Base-by-base conservation (phyloP, 30 jellyfish, hydroid and myxozoan genomes). In the Chrysaora quinquecirrha region DNA sequence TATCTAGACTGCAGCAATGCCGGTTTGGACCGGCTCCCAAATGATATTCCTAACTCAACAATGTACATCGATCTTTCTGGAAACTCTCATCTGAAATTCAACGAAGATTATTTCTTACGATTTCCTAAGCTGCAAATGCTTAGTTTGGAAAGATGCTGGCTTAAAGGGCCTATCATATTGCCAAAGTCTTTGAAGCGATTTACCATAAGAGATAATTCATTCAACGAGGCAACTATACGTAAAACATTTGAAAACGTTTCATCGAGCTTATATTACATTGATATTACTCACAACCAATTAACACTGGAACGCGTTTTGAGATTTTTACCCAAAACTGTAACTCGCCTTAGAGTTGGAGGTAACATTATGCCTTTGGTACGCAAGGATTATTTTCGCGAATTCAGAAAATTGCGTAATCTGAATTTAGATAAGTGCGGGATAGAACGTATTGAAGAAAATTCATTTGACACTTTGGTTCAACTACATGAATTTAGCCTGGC, bases 81-180 rank as follows among this genome's bases (percentile, higher is more conserved):
- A n/a, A 81, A 81, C 38, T 78, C 78, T n/a, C 1, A 2, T 4
- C 32, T 81, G 10, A 23, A 20, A 14, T 29, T 81, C 21, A 34
- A 27, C 4, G 31, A 61, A 32, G 43, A 47, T 35, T 81, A 29
- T 70, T 70, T 81, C 23, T 23, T 30, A 24, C 68, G 47, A 21
- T 81, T 81, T 64, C 21, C 31, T 24, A 61, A 18, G 34, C 62
- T 81, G 35, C 71, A 67, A 56, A 34, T 20, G 7, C 73, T 81
- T 25, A 28, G 7, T 18, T 34, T 81, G 43, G 56, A 20, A 22
- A 33, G 65, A 60, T 81, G 91, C 34, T 25, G 71, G 0, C 31
- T 78, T 2, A 34, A 25, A 2, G 30, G 32, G 6, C 64, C 73
- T 9, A 1, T 78, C 28, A 7, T 33, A 1, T 73, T 64, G 6